These are phyloP conservation scores for Gavia stellata DNA, from an alignment of 2,113 vertebrate genomes.

Conservation along the genomic window DNA sequence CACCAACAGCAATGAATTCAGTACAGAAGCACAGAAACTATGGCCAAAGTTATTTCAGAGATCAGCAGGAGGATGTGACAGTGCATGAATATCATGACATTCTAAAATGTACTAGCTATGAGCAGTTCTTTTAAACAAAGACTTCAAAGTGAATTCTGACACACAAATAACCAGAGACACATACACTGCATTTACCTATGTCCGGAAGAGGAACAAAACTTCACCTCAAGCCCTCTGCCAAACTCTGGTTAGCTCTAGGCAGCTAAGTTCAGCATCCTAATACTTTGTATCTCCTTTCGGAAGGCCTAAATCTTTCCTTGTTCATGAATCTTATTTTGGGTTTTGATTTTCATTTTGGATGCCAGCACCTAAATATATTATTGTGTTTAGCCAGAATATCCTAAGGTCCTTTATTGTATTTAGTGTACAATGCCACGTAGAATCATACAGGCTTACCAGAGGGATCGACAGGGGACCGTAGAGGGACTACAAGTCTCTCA, in stretches of 20 bases:
- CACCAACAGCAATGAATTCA: background rate
- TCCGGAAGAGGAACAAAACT: background rate
- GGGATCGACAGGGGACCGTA: fast-evolving
- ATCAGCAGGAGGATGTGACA: background rate
- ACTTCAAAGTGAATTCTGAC: background rate
- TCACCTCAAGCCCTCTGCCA: background rate
- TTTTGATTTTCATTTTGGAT: background rate
- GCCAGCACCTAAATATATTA: background rate
- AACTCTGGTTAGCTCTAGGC: background rate
- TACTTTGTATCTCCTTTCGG: background rate
- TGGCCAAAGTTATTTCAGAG: background rate
- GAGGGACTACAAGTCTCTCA: background rate
- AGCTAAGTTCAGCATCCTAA: background rate
- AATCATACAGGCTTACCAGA: background rate
- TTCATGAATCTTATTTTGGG: background rate
- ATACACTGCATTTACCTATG: background rate
- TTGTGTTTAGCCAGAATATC: background rate
- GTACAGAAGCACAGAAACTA: background rate
- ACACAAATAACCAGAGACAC: background rate
- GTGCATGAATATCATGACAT: background rate
- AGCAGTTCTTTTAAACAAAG: background rate
- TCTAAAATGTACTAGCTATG: background rate
- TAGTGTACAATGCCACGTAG: background rate
- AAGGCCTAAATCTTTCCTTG: background rate
- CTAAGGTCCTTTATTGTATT: background rate